phyloP scores from a whole-genome alignment of 2,888 invertebrate species.

The Torymus auratus region DNA sequence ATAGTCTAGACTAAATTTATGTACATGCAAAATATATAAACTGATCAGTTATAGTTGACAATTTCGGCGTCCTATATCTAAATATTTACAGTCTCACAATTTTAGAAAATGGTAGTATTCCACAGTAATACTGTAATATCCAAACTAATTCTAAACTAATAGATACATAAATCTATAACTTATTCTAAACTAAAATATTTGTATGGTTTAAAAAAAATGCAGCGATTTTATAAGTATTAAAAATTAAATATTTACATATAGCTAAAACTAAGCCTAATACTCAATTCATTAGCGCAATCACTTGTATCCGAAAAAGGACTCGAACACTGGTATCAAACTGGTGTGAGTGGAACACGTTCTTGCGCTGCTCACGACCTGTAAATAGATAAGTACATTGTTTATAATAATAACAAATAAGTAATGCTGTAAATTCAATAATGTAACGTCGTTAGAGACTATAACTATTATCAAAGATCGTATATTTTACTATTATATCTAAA shows the following conservation, averaged over 20 bases:
- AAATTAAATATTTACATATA: background rate
- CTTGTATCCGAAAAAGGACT: conserved; percentile 16
- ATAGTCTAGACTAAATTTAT: too few relatives aligned
- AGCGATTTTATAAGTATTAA: conserved; percentile 11
- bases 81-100: background rate
- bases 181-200: background rate
- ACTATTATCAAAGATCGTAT: too few relatives aligned
- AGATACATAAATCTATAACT: background rate
- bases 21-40: background rate
- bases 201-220: background rate
- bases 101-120: too few relatives aligned
- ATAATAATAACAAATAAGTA: too few relatives aligned
- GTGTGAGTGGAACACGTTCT: conserved; percentile 11
- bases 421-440: too few relatives aligned
- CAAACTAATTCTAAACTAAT: too few relatives aligned
- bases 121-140: too few relatives aligned
- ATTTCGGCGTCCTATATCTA: conserved; percentile 1
- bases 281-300: background rate
- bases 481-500: too few relatives aligned
- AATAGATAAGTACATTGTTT: background rate
- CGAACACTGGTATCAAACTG: background rate
- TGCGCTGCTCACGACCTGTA: conserved; percentile 2
- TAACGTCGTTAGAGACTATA: too few relatives aligned
- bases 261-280: background rate
- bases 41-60: conserved; percentile 15